Evolutionary conservation across 2,888 invertebrate species (phyloP), one percentile per base, ranked within the genome.

Genomic region (Drosophila mimica): DNA sequence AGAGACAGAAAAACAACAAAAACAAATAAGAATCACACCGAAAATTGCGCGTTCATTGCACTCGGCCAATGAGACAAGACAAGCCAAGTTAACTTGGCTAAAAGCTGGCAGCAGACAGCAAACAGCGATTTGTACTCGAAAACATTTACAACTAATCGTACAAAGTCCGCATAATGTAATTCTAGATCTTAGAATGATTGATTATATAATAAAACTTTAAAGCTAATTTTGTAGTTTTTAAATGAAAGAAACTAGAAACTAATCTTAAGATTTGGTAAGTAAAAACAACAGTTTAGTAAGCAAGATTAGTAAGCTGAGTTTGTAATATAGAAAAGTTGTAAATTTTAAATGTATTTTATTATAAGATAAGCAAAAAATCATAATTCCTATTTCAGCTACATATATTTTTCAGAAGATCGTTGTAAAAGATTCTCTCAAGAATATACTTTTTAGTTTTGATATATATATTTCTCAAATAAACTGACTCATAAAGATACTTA

Each of bases 41-140:
- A 38, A 34, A 75, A 64, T 53, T 61, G 38, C 40, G 72, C 83
- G 85, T 85, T 85, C 86, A 71, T 88, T 88, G 85, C 88, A 88
- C 88, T 76, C 88, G 40, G 20, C 56, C 64, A 61, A 20, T 17
- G 40, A 59, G 60, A 68, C 76, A 67, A 69, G 38, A n/a, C 38
- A 28, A 38, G 56, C 56, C 46, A 25, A 73, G 49, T 36, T 69
- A 62, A 77, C 67, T 72, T 75, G 85, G 79, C 84, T 75, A 73
- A 75, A 69, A 82, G 59, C 56, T 30, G 48, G 62, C 61, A 66
- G 74, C 65, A 68, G 74, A 71, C 63, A 61, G 33, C 72, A 60
- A 52, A 70, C 52, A 25, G 36, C 58, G 40, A 68, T 64, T 65
- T 56, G 31, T 61, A 51, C 61, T 59, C 56, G 69, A 46, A 67